These are phyloP conservation scores for Ametastegia equiseti DNA, from an alignment of 2,888 invertebrate genomes.

Conservation along the genomic window DNA sequence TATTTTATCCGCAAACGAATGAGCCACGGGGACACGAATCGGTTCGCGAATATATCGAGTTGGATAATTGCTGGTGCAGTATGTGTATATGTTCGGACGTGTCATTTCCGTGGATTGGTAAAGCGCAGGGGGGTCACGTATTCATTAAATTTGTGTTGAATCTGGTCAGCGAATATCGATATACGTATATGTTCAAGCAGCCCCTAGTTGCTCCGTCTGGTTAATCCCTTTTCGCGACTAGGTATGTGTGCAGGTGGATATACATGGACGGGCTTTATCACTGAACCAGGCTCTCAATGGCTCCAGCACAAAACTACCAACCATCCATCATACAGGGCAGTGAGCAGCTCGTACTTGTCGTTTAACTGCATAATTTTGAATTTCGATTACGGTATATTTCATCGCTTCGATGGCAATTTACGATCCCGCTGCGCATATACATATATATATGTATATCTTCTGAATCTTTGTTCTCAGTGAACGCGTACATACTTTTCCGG, in stretches of 20 bases:
- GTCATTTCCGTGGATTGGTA: too few relatives aligned
- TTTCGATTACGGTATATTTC: neutral
- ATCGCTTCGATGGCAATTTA: neutral
- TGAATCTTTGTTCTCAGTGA: neutral
- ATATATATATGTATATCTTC: neutral
- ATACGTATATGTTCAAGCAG: neutral
- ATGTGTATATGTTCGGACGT: neutral
- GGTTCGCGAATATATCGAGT: neutral
- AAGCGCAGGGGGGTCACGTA: constrained; percentile 29
- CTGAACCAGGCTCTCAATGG: neutral
- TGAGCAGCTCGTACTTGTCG: neutral
- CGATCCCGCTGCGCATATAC: neutral
- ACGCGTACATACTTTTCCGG: too few relatives aligned
- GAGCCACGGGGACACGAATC: neutral
- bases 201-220: neutral
- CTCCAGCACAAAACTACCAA: neutral
- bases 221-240: neutral
- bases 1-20: neutral
- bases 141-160: constrained; percentile 26
- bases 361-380: constrained; percentile 8
- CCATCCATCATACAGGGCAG: neutral
- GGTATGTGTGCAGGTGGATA: neutral
- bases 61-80: too few relatives aligned
- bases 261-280: neutral
- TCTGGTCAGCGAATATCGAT: constrained; percentile 30